Evolutionary conservation across 2,888 invertebrate genomes (phyloP), one percentile per base, ranked within the genome.

Genomic region (Ectemnius continuus): DNA sequence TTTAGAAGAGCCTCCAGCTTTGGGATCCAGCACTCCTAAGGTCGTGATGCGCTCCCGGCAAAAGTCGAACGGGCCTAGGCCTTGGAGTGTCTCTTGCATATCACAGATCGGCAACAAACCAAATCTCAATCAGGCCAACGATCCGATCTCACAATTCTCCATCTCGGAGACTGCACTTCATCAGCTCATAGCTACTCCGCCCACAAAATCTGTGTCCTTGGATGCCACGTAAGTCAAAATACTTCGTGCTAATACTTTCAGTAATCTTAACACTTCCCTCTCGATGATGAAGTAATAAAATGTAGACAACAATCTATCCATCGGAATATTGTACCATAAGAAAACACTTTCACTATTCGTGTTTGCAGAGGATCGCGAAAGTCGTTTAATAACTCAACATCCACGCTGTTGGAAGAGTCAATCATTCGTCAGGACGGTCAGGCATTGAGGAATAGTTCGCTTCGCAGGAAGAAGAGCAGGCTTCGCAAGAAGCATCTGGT

Each of bases 111-210:
- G 87, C 58, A 88, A 88, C 68, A 78, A 82, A 36, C 72, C 72
- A 57, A 79, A 82, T 67, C 79, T 86, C 28, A 85, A 85, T 70
- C 85, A 87, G 47, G 79, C 80, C 23, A 87, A 85, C 70, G 89
- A 91, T 66, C 75, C 87, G 8, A 89, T 90, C 67, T 88, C 90
- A 20, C 90, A 94, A 83, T 95, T 96, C 91, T 97, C 97, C 4
- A 97, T 96, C 80, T 97, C 97, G 2, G 97, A 98, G 91, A 97
- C 97, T 0, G 97, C 97, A 23, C 91, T 97, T 76, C 95, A 97
- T 91, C 94, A 95, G 64, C 92, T 97, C 66, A 88, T 91, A 47
- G 84, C 92, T 14, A 89, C 91, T 5, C 91, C 92, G 46, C 89
- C 90, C 4, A 88, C 87, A 5, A 91, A 91, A 79, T 89, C 90